Conservation (phyloP, 2,797 vertebrate species). For the Sciurus vulgaris region DNA sequence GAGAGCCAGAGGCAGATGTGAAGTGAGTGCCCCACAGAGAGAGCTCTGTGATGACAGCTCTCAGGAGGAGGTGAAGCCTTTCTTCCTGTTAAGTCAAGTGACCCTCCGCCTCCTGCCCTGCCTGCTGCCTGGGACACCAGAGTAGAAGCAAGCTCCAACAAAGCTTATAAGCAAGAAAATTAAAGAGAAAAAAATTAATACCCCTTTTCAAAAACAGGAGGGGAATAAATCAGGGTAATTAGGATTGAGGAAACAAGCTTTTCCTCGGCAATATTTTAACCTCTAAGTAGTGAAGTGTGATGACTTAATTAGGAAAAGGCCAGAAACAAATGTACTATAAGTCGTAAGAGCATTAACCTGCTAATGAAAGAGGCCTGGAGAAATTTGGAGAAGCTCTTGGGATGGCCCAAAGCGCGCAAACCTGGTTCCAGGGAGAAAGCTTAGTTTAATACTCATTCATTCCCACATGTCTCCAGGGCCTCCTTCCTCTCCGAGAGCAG, state of each 20-base stretch:
- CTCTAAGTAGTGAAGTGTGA: background rate
- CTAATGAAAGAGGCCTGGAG: background rate
- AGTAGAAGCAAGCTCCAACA: background rate
- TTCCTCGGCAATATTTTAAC: slow-evolving; percentile 9
- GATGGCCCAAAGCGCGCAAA: background rate
- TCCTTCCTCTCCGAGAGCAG: background rate
- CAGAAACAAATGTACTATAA: background rate
- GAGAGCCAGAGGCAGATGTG: background rate
- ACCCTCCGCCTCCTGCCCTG: background rate
- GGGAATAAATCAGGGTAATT: background rate
- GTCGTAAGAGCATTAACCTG: background rate
- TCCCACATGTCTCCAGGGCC: background rate
- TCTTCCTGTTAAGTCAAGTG: background rate
- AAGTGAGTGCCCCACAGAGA: rapidly evolving
- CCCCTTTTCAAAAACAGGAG: slow-evolving; percentile 13
- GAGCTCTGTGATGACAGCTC: too few species aligned
- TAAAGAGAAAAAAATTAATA: background rate
- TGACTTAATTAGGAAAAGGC: slow-evolving; percentile 31
- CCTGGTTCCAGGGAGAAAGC: background rate
- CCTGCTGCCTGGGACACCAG: background rate
- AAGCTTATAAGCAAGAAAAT: background rate
- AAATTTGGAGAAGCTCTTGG: background rate
- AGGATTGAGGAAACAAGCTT: slow-evolving; percentile 36
- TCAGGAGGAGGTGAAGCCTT: background rate
- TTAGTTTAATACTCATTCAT: background rate